Evolutionary conservation across 2,113 vertebrate species (phyloP).

Genomic region (Perca flavescens): DNA sequence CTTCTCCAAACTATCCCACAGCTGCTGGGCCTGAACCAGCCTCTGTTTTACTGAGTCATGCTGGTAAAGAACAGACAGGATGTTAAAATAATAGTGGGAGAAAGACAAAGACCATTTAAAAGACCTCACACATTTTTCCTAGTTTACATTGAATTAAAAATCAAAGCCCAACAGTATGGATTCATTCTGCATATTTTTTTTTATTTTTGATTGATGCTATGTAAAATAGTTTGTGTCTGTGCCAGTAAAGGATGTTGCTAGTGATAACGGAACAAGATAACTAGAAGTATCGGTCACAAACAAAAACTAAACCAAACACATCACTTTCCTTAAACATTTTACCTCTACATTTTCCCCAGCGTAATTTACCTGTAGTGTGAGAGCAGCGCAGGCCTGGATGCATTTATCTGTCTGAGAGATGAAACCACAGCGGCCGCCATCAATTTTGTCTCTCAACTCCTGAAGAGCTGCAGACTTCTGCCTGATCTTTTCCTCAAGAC

Average conservation of each 20-base stretch:
- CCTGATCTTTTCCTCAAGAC: conserved; percentile 83
- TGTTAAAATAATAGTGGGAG: neutral
- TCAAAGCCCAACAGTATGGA: neutral
- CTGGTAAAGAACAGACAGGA: conserved; percentile 67
- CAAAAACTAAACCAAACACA: neutral
- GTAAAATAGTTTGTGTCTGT: neutral
- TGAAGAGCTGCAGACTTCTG: conserved; percentile 81
- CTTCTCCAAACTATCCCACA: conserved; percentile 83
- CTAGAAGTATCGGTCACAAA: neutral
- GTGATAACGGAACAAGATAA: neutral
- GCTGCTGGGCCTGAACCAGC: conserved; percentile 70
- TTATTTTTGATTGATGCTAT: neutral
- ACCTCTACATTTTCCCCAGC: accelerated
- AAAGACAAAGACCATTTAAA: neutral
- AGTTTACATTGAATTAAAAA: neutral
- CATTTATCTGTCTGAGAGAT: conserved; percentile 59
- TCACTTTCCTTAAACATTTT: neutral
- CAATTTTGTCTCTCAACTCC: conserved; percentile 78
- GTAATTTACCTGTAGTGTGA: conserved; percentile 83
- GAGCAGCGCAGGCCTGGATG: conserved; percentile 65
- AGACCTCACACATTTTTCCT: neutral
- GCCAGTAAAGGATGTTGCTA: neutral
- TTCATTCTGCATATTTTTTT: neutral
- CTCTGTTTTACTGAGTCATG: conserved; percentile 71
- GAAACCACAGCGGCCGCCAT: neutral